A percentile compares a stretch with the other conserved stretches of the same genome.
phyloP scores from a whole-genome alignment of 2,113 vertebrate species.

The Burhinus bistriatus region DNA sequence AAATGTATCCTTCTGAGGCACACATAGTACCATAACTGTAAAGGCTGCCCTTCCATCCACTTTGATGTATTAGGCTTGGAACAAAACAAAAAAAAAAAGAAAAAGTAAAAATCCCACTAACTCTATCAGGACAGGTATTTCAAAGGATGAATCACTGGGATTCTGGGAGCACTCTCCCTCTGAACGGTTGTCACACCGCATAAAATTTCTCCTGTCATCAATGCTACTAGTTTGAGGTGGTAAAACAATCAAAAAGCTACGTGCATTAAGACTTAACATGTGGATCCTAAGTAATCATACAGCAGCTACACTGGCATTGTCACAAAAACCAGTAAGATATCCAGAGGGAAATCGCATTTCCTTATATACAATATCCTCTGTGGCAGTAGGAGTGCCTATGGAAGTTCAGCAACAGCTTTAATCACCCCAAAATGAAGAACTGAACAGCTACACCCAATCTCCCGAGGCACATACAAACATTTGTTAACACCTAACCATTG shows the following conservation, averaged over 20 bases:
- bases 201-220: background rate
- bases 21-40: no score
- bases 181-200: background rate
- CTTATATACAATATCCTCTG: background rate
- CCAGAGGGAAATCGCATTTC: background rate
- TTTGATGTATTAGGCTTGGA: background rate
- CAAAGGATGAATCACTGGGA: background rate
- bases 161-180: background rate
- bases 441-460: background rate
- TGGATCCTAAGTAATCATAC: background rate
- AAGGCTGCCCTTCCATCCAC: background rate
- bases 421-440: background rate
- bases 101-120: background rate
- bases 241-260: background rate
- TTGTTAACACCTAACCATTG: background rate
- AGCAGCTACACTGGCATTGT: background rate
- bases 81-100: background rate
- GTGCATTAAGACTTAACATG: background rate
- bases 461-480: background rate
- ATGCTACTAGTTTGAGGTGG: background rate
- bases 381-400: background rate
- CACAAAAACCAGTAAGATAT: background rate
- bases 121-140: background rate
- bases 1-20: background rate
- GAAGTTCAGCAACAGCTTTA: background rate